phyloP scores from a whole-genome alignment of 2,113 vertebrate genomes.

The Chiloscyllium plagiosum region DNA sequence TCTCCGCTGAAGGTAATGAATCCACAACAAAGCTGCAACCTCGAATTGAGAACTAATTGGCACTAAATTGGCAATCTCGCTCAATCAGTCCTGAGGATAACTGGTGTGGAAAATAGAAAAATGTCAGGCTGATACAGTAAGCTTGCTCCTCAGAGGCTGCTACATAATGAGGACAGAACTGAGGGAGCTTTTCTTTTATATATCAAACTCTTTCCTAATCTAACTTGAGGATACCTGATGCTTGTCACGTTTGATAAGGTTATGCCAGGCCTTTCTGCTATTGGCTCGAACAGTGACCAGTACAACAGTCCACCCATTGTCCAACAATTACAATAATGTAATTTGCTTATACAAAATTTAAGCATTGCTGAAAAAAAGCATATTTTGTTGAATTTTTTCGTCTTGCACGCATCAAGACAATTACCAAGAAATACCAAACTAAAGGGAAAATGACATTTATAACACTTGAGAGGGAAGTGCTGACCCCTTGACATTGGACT shows the following conservation, averaged over 20 bases:
- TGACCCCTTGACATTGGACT: too few relatives aligned
- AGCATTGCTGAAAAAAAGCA: not conserved
- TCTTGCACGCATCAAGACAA: too few relatives aligned
- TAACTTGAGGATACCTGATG: not conserved
- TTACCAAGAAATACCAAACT: too few relatives aligned
- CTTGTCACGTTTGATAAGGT: not conserved
- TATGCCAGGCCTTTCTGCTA: not conserved
- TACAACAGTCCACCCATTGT: not conserved
- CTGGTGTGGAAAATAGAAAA: not conserved
- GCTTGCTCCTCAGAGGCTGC: not conserved
- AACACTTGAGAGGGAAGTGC: too few relatives aligned
- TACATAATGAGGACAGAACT: not conserved
- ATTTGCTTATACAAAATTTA: not conserved
- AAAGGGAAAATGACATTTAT: too few relatives aligned
- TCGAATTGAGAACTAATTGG: conserved; percentile 2
- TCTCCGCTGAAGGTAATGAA: not conserved
- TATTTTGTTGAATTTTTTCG: too few relatives aligned
- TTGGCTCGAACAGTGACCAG: not conserved
- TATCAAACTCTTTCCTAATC: not conserved
- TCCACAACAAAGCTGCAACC: not conserved
- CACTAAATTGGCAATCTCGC: conserved; percentile 11
- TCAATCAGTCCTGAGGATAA: not conserved
- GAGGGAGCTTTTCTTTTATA: not conserved
- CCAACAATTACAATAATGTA: not conserved
- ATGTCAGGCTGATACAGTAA: not conserved